A percentile compares a stretch with the other conserved stretches of the same genome.
These are phyloP conservation scores for Drosophila diplacantha DNA, from an alignment of 2,888 invertebrate species.

Conservation along the genomic window DNA sequence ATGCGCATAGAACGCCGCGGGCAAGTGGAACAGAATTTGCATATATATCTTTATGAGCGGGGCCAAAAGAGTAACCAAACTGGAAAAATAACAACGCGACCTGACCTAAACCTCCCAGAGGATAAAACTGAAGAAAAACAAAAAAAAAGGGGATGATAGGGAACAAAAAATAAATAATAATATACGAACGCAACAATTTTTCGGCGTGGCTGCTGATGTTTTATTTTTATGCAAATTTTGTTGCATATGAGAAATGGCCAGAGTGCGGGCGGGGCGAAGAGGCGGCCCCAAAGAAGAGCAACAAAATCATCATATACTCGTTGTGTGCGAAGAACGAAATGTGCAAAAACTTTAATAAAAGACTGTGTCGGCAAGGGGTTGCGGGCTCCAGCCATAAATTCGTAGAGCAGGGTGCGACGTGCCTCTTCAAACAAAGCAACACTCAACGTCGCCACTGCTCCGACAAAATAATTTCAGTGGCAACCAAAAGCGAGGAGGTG, in stretches of 20 bases:
- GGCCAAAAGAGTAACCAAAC: slow-evolving; percentile 38
- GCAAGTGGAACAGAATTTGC: slow-evolving; percentile 61
- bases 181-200: slow-evolving; percentile 65
- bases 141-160: background rate
- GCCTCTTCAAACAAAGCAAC: slow-evolving; percentile 72
- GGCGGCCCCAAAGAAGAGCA: slow-evolving; percentile 2
- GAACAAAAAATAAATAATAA: slow-evolving; percentile 21
- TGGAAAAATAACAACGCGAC: slow-evolving; percentile 47
- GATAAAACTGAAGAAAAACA: slow-evolving; percentile 2
- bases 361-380: slow-evolving; percentile 30
- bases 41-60: slow-evolving; percentile 59
- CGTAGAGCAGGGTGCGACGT: slow-evolving; percentile 34
- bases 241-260: slow-evolving; percentile 66
- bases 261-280: background rate
- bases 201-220: slow-evolving; percentile 53
- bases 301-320: slow-evolving; percentile 39
- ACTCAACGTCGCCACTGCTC: slow-evolving; percentile 56
- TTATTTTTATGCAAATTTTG: slow-evolving; percentile 66
- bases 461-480: slow-evolving; percentile 47
- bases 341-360: slow-evolving; percentile 70
- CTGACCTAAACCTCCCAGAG: slow-evolving; percentile 9
- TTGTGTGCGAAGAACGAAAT: slow-evolving; percentile 56
- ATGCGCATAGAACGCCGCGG: slow-evolving; percentile 24
- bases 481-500: slow-evolving; percentile 32
- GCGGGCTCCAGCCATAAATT: slow-evolving; percentile 54